Evolutionary conservation across 2,113 vertebrate genomes (phyloP).

Genomic region (Syrmaticus mikado): DNA sequence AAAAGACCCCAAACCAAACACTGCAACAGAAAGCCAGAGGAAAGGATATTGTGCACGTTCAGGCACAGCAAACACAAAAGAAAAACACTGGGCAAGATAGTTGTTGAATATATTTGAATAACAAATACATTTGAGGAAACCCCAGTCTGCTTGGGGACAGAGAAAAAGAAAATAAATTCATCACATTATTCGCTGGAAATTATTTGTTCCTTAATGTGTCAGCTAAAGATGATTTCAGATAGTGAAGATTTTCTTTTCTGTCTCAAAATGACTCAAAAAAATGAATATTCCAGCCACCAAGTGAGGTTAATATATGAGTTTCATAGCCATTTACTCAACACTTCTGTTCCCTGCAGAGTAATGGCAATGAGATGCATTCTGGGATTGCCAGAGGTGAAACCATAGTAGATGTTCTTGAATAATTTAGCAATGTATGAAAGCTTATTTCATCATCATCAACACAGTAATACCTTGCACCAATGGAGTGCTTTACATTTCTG

Average conservation of each 20-base stretch:
- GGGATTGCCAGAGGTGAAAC: constrained; percentile 71
- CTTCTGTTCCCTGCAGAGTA: constrained; percentile 65
- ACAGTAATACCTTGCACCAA: constrained; percentile 57
- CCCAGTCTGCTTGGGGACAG: constrained; percentile 53
- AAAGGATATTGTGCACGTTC: not conserved
- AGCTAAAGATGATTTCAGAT: constrained; percentile 62
- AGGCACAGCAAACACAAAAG: not conserved
- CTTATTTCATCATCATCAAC: constrained; percentile 70
- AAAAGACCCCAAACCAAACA: not conserved
- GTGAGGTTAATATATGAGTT: constrained; percentile 70
- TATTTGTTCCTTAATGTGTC: constrained; percentile 69
- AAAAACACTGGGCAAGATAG: constrained; percentile 37
- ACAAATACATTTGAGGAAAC: constrained; percentile 65
- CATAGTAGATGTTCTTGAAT: constrained; percentile 56
- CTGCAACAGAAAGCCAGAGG: not conserved
- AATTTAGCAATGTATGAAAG: constrained; percentile 69
- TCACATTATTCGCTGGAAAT: constrained; percentile 55
- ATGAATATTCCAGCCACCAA: constrained; percentile 72
- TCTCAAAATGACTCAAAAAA: constrained; percentile 59
- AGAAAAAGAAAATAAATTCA: constrained; percentile 56
- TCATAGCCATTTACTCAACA: constrained; percentile 64
- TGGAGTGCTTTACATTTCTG: constrained; percentile 19
- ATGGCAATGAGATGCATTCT: constrained; percentile 70
- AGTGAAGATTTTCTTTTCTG: constrained; percentile 68
- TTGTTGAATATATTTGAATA: constrained; percentile 69